Evolutionary conservation across 2,113 vertebrate species (phyloP), one percentile per base, ranked within the genome.

Genomic region (Zootoca vivipara): DNA sequence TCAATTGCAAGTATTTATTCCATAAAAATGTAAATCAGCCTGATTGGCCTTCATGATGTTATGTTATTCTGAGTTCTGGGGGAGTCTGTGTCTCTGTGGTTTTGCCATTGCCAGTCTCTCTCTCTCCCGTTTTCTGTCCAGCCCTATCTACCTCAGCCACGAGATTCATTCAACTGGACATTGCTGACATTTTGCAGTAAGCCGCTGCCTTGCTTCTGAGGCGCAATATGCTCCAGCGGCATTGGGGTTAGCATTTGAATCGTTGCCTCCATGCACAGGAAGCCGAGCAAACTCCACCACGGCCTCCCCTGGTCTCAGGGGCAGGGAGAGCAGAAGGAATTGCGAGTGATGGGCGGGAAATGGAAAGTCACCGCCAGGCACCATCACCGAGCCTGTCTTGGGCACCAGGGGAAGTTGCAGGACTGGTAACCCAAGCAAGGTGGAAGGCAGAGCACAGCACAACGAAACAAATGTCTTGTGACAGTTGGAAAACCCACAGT

Each of bases 401-500:
- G 40, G 40, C 78, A 62, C 83, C 0, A 0, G 58, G 24, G 38
- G 20, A 52, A 56, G n/a, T 58, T 82, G 69, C 16, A 40, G 35
- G 56, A 24, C 79, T 26, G 35, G 69, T 24, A 42, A 12, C 58
- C 38, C 13, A 72, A 80, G 85, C 86, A 56, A 33, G 85, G 67
- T 74, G 35, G 46, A 78, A 46, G 64, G 40, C 72, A 7, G 15
- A 42, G 30, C 0, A 0, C 0, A 0, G 1, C 3, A 42, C 26
- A 15, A 8, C 46, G 0, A 0, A 82, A 38, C 42, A 92, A 90
- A 92, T 94, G n/a, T 30, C 67, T 92, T 89, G 69, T 93, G 93
- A 92, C 90, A 92, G 90, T 18, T 0, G 1, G 78, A 40, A 91
- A 84, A 89, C 64, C 84, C 85, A 2, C 0, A 22, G 84, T 85